Evolutionary conservation across 2,113 vertebrate genomes (phyloP).

Genomic region (Parus major): DNA sequence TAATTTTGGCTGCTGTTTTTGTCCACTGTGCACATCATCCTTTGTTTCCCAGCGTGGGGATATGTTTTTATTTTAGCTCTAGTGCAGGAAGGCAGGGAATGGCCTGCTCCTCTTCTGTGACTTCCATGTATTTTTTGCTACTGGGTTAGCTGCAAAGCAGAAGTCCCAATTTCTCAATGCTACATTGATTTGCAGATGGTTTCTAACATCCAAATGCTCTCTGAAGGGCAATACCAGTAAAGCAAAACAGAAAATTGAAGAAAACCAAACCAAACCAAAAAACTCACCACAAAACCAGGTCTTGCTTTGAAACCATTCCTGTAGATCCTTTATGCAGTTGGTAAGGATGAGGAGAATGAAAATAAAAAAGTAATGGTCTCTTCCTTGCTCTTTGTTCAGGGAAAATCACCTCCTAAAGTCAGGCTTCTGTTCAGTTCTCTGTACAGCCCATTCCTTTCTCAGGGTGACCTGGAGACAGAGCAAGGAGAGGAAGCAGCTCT

Average conservation of each 20-base stretch:
- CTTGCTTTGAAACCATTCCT: neutral
- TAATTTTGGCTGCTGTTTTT: neutral
- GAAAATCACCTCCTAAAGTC: neutral
- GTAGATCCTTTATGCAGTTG: neutral
- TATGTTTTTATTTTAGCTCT: neutral
- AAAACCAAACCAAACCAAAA: neutral
- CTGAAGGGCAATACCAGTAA: neutral
- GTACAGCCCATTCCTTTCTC: neutral
- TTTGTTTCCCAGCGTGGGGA: neutral
- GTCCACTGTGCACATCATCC: fast-evolving
- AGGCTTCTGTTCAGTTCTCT: neutral
- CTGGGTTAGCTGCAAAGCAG: neutral
- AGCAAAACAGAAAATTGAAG: neutral
- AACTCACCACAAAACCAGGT: neutral
- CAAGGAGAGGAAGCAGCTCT: neutral
- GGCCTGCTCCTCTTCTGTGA: neutral
- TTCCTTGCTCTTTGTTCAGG: neutral
- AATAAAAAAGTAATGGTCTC: neutral
- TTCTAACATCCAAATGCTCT: neutral
- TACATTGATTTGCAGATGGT: neutral
- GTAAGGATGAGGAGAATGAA: neutral
- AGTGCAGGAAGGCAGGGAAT: neutral
- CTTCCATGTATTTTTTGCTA: neutral
- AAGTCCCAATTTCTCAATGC: neutral
- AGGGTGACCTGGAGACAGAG: neutral